Percentiles rank a stretch among this genome's conserved stretches.
These are phyloP conservation scores for Chamaea fasciata DNA, from an alignment of 2,113 vertebrate species.

Conservation along the genomic window DNA sequence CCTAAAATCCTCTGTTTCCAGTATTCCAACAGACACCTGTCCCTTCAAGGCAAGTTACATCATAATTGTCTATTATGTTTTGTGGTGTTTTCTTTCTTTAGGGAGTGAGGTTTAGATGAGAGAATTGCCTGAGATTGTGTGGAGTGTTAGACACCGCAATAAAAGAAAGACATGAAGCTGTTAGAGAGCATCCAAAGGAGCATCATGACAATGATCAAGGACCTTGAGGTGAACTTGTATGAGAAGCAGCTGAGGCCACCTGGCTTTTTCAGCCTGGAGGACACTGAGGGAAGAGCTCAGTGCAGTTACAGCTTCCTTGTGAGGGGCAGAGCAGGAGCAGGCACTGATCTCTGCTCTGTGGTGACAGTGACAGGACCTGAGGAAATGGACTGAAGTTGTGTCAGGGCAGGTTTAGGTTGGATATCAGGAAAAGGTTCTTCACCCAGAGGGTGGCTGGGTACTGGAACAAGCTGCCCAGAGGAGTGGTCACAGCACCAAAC, in stretches of 20 bases:
- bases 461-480: fast-evolving
- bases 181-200: not conserved
- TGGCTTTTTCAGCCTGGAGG: not conserved
- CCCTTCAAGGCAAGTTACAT: not conserved
- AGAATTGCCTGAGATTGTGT: not conserved
- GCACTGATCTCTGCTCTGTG: not conserved
- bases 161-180: fast-evolving
- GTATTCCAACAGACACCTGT: not conserved
- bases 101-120: not conserved
- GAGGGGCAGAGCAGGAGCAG: not conserved
- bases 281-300: not conserved
- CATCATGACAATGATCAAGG: fast-evolving
- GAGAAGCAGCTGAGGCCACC: not conserved
- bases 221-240: not conserved
- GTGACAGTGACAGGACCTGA: fast-evolving
- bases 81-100: not conserved
- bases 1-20: not conserved
- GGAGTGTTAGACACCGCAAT: not conserved
- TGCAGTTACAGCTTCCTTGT: not conserved
- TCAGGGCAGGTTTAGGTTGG: fast-evolving
- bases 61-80: not conserved
- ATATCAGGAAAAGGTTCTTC: not conserved
- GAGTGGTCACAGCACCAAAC: not conserved
- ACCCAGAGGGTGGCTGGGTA: fast-evolving
- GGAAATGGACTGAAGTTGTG: fast-evolving